Base-by-base conservation (phyloP, 2,797 vertebrate genomes). In the Dendrocincla fuliginosa region DNA sequence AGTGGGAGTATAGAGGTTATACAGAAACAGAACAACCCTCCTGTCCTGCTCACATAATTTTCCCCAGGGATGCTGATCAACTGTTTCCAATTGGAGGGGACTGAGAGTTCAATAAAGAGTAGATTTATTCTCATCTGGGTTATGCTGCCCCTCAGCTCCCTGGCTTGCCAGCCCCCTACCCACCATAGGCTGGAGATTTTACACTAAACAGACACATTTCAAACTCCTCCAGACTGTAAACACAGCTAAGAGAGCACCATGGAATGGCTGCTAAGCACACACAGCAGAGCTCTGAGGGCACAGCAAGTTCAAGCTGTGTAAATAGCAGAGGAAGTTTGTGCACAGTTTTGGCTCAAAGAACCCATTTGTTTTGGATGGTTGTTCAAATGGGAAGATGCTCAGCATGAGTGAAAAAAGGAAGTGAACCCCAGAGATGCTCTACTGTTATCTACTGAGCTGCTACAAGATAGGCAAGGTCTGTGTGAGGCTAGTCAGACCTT, bases 181-280 rank as follows among this genome's bases (percentile, higher is more conserved):
- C 69, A 94, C 55, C 55, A 84, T 33, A 73, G 44, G 42, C 65
- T 89, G 84, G 89, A 90, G 70, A 77, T 95, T 96, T 94, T 96
- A 96, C 96, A 96, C 95, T 96, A 90, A 97, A 90, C 93, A 96
- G 93, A 93, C 89, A 95, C 87, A 79, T 60, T 93, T 87, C 89
- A 93, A 85, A 94, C 93, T 96, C 89, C 89, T 96, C 96, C 88
- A 97, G 94, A 97, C 90, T 87, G 97, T 97, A 98, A 98, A 98
- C 97, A 98, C 95, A 98, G 97, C 96, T 97, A 95, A 93, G 92
- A 90, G 79, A 93, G 68, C 56, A 67, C 90, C 83, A 91, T 68
- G 83, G 87, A 94, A 70, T 4, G 22, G 84, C 80, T 94, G 91
- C 81, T 85, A 84, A 97, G 78, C 81, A 91, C 69, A 96, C 74